Evolutionary conservation across 2,113 vertebrate species (phyloP).

Genomic region (Bambusicola thoracicus): DNA sequence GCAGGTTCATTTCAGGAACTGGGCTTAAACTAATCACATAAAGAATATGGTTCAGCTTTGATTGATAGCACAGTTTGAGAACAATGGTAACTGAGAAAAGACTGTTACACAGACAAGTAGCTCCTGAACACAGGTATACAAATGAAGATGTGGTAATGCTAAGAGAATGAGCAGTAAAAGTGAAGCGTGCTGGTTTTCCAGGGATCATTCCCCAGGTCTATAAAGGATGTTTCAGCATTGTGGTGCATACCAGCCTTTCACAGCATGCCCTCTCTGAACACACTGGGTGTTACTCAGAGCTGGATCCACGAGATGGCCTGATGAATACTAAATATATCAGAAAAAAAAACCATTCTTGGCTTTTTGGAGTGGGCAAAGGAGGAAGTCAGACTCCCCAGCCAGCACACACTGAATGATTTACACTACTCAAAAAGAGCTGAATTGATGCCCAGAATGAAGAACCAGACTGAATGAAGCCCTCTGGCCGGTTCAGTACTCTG

Average conservation of each 20-base stretch:
- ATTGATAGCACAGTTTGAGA: not conserved
- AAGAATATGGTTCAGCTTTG: not conserved
- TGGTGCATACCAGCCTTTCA: not conserved
- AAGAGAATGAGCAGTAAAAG: not conserved
- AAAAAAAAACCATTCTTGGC: not conserved
- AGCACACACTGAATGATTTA: not conserved
- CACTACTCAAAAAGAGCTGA: not conserved
- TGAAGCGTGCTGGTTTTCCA: not conserved
- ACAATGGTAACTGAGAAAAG: not conserved
- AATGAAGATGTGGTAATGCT: not conserved
- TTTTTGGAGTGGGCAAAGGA: not conserved
- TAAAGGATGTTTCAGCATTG: not conserved
- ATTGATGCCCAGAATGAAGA: constrained; percentile 7
- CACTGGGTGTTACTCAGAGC: not conserved
- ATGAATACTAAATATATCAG: not conserved
- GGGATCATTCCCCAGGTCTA: not conserved
- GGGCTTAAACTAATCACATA: not conserved
- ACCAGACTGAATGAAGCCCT: not conserved
- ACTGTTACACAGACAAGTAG: not conserved
- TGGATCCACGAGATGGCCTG: not conserved
- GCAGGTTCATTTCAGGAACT: not conserved
- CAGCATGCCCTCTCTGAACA: not conserved
- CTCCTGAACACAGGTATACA: not conserved
- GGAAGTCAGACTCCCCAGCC: not conserved
- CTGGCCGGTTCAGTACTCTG: not conserved